These are phyloP conservation scores for Nineta flava DNA, from an alignment of 2,888 invertebrate species.

Conservation along the genomic window DNA sequence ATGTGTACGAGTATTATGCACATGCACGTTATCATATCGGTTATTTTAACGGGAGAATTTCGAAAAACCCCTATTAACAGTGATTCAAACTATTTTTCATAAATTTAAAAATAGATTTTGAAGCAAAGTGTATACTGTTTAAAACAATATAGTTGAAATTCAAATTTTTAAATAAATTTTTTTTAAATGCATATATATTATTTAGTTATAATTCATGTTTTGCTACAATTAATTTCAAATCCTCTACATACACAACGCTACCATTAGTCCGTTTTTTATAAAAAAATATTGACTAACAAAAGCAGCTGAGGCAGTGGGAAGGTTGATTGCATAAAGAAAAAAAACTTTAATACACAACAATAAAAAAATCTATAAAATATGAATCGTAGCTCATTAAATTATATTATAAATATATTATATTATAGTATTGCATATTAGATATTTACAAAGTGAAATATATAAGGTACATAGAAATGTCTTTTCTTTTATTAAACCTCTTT, in stretches of 20 bases:
- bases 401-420: constrained; percentile 1
- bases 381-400: background rate
- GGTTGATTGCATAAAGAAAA: constrained; percentile 4
- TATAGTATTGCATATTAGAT: background rate
- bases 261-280: background rate
- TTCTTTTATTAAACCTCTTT: constrained; percentile 7
- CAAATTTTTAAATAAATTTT: no score
- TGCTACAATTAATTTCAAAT: no score
- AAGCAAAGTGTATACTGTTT: no score
- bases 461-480: constrained; percentile 25
- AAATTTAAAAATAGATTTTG: no score
- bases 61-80: no score
- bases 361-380: background rate
- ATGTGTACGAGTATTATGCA: no score
- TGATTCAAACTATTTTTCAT: no score
- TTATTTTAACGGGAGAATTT: no score
- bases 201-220: no score
- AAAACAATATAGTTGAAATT: no score
- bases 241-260: background rate
- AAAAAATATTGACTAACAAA: background rate
- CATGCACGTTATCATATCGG: no score
- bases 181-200: no score
- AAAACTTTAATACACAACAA: background rate
- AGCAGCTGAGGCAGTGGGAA: constrained; percentile 8
- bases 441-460: constrained; percentile 13